phyloP scores from a whole-genome alignment of 2,113 vertebrate genomes.

The Megatriorchis doriae region DNA sequence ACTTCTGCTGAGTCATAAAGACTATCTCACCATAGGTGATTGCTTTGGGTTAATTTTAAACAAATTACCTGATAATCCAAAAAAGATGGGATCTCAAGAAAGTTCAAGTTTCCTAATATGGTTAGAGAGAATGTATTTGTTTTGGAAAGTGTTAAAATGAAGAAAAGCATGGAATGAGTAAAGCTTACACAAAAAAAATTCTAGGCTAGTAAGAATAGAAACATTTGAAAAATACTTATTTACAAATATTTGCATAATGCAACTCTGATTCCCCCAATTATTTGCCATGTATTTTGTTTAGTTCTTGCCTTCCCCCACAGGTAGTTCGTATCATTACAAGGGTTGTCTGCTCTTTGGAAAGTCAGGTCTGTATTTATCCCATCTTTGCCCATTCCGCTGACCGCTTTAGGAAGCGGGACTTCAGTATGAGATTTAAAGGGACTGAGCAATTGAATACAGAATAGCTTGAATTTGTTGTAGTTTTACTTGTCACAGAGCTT shows the following conservation, averaged over 20 bases:
- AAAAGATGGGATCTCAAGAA: neutral
- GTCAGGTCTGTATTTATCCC: neutral
- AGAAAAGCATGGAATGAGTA: neutral
- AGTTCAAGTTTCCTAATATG: neutral
- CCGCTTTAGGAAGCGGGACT: neutral
- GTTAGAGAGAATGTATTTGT: neutral
- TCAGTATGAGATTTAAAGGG: neutral
- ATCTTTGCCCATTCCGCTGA: neutral
- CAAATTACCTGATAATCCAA: neutral
- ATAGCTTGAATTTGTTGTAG: neutral
- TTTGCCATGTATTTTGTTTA: neutral
- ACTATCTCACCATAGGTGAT: neutral
- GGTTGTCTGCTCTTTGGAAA: neutral
- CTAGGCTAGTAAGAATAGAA: neutral
- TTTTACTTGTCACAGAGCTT: neutral
- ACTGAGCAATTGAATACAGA: neutral
- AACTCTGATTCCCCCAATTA: neutral
- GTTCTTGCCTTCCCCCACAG: neutral
- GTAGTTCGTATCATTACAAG: neutral
- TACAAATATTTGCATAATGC: neutral
- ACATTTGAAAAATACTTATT: neutral
- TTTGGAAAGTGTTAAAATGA: neutral
- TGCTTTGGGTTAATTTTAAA: neutral
- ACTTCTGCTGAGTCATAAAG: neutral
- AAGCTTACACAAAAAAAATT: neutral